phyloP scores from a whole-genome alignment of 2,797 vertebrate species.

The Pampus argenteus region DNA sequence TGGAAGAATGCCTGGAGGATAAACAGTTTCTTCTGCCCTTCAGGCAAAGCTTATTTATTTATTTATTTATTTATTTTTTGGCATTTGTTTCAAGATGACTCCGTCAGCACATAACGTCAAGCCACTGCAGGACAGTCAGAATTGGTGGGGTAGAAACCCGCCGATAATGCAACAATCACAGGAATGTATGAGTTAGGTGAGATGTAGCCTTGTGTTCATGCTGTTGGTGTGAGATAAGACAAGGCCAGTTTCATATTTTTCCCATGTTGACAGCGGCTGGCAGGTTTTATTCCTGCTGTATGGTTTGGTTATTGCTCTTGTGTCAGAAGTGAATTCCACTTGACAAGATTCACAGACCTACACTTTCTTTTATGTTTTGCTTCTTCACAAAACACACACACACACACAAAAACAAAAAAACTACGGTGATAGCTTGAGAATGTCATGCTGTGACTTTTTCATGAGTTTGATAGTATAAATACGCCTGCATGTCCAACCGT shows the following conservation, averaged over 20 bases:
- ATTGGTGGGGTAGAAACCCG: slow-evolving; percentile 60
- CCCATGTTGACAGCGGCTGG: slow-evolving; percentile 61
- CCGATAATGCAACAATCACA: slow-evolving; percentile 66
- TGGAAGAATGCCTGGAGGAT: slow-evolving; percentile 69
- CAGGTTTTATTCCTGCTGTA: slow-evolving; percentile 56
- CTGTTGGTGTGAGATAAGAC: slow-evolving; percentile 79
- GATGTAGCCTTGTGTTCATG: slow-evolving; percentile 64
- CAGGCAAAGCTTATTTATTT: slow-evolving; percentile 63
- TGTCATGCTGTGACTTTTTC: no score
- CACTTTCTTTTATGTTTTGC: slow-evolving; percentile 32
- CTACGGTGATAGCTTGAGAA: no score
- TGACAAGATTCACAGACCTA: slow-evolving; percentile 48
- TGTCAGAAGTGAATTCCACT: slow-evolving; percentile 64
- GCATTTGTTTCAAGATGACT: slow-evolving; percentile 75
- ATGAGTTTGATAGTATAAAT: no score
- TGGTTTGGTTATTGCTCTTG: slow-evolving; percentile 60
- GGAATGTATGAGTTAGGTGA: slow-evolving; percentile 64
- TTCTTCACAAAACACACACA: slow-evolving; percentile 28
- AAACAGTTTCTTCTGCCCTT: slow-evolving; percentile 70
- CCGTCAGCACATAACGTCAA: slow-evolving; percentile 60
- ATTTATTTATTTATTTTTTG: no score
- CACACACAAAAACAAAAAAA: no score
- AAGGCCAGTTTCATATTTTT: slow-evolving; percentile 75
- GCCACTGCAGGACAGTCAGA: slow-evolving; percentile 43
- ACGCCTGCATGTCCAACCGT: background rate